These are phyloP conservation scores for Chaitophorus viminalis DNA, from an alignment of 2,888 invertebrate genomes.

Conservation along the genomic window DNA sequence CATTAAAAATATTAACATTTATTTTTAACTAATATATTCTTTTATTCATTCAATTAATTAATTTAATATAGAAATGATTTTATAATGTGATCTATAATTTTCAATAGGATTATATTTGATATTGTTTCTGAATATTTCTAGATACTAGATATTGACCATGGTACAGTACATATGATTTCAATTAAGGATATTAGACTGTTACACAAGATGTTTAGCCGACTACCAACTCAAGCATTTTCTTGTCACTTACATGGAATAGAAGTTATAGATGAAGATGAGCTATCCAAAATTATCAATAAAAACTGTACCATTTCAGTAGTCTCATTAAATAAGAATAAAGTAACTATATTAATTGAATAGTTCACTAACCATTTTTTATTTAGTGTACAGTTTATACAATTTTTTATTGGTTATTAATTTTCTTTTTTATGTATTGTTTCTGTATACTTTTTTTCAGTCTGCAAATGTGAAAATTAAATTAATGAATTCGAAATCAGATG, in stretches of 20 bases:
- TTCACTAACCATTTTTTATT: neutral
- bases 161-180: neutral
- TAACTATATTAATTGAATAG: neutral
- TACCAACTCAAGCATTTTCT: conserved; percentile 39
- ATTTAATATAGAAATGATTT: too few species aligned
- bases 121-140: conserved; percentile 4
- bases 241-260: conserved; percentile 45
- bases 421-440: neutral
- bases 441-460: conserved; percentile 19
- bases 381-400: neutral
- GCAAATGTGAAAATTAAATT: conserved; percentile 34
- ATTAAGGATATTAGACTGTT: conserved; percentile 18
- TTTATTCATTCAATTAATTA: too few species aligned
- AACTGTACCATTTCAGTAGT: conserved; percentile 29
- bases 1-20: too few species aligned
- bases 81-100: too few species aligned
- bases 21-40: too few species aligned
- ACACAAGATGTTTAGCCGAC: conserved; percentile 2
- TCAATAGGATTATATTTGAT: too few species aligned
- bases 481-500: neutral
- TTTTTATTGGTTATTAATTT: neutral
- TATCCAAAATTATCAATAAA: neutral
- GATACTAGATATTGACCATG: conserved; percentile 35
- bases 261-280: neutral
- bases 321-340: conserved; percentile 12